Evolutionary conservation across 2,113 vertebrate species (phyloP), one percentile per base, ranked within the genome.

Genomic region (Nibea albiflora): DNA sequence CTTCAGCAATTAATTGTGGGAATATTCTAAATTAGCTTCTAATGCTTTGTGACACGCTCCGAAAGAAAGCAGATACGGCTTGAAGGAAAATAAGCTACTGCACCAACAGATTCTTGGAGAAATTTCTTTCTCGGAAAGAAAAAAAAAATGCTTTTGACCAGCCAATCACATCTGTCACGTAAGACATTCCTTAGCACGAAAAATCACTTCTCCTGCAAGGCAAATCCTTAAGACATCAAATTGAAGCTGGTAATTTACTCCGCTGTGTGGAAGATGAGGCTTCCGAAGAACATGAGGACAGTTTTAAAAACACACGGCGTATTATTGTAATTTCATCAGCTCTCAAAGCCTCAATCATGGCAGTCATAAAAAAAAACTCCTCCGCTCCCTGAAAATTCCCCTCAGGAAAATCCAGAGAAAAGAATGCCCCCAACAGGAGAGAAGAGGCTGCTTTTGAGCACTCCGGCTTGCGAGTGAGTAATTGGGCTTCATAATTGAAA

Each of bases 321-420:
- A 42, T 81, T 85, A 66, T 65, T 85, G 76, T 78, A 66, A 89
- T 90, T 93, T 90, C 74, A 88, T 86, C 82, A 76, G 78, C 60
- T 87, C 72, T 89, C 71, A 64, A 63, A 88, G 69, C 72, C 77
- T 85, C 81, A 78, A 70, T 89, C 83, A 81, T 53, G 69, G 64
- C 52, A 52, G 70, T 90, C 74, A 63, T 61, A 26, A 57, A 44
- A 60, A 35, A 78, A 67, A 83, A 56, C 79, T 76, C 80, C 76
- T 24, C 79, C 73, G 14, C 84, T 68, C 52, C 31, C 54, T 19
- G 24, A 73, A 83, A 85, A 77, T 60, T 49, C 63, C 75, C 88
- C 53, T 10, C 53, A 81, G 82, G 73, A 85, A 80, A 20, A 86
- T 81, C 61, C 53, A 49, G 57, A 53, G 57, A 73, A 88, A 65